Conservation (phyloP, 2,797 vertebrate species). For the Brotula barbata region DNA sequence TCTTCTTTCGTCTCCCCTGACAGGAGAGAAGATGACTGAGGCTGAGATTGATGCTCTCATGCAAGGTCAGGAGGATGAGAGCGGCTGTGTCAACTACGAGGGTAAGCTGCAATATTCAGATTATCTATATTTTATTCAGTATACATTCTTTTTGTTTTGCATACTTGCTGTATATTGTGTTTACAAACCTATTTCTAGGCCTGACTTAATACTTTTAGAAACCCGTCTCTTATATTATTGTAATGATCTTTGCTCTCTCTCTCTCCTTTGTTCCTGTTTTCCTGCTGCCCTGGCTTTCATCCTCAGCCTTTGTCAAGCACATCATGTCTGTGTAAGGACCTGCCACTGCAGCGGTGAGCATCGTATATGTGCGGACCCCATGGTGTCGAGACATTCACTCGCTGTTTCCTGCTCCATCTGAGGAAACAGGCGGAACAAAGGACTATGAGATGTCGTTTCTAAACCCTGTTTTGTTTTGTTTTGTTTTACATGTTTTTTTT, state of each 20-base stretch:
- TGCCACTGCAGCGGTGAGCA: slow-evolving; percentile 68
- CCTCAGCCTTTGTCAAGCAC: slow-evolving; percentile 96
- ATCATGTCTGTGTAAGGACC: slow-evolving; percentile 94
- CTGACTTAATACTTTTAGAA: too few relatives aligned
- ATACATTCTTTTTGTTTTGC: too few relatives aligned
- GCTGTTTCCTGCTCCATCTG: slow-evolving; percentile 75
- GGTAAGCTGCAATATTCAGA: slow-evolving; percentile 81
- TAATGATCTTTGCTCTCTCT: slow-evolving; percentile 17
- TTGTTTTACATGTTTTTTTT: slow-evolving; percentile 62
- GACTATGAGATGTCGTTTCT: slow-evolving; percentile 82
- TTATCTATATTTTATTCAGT: too few relatives aligned
- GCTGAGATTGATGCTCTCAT: slow-evolving; percentile 91
- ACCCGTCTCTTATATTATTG: neutral
- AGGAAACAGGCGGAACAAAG: slow-evolving; percentile 78
- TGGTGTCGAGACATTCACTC: slow-evolving; percentile 82
- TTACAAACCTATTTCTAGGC: too few relatives aligned
- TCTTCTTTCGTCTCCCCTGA: slow-evolving; percentile 39
- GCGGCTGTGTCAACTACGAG: slow-evolving; percentile 95
- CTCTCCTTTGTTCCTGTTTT: slow-evolving; percentile 17
- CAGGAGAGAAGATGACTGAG: slow-evolving; percentile 98
- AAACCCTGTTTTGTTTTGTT: slow-evolving; percentile 74
- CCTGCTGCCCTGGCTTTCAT: slow-evolving; percentile 37
- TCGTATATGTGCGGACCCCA: slow-evolving; percentile 79
- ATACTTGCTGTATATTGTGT: too few relatives aligned
- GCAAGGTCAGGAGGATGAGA: slow-evolving; percentile 96